Evolutionary conservation across 92 coral and sea anemone species (phyloP), one percentile per base, ranked within the genome.

Genomic region (Epizoanthus fatuus): DNA sequence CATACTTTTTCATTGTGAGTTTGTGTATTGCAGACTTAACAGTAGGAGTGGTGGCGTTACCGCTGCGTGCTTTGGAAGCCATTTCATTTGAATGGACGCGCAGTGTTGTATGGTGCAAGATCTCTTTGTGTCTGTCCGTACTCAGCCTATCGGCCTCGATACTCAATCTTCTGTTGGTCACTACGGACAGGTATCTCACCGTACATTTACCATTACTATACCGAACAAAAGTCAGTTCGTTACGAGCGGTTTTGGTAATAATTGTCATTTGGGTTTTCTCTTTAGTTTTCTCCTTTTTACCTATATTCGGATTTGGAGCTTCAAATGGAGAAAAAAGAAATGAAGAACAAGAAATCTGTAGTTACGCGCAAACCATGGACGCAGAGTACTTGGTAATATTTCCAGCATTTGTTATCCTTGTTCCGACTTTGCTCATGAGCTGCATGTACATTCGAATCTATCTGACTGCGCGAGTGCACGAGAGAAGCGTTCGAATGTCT

Each of bases 91-190:
- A 71, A 38, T 84, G 81, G 89, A 83, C 92, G 13, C 81, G 82
- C 15, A 72, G 72, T 39, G 55, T 72, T 25, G 22, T 10, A 10
- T 89, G 92, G 92, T 89, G 92, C 58, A 80, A 54, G 35, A 63
- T 72, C 29, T 84, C 92, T 8, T 37, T 89, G 63, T 68, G 89
- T 19, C 65, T 89, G 5, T 83, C 92, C 0, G 64, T 89, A n/a
- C 89, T 89, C 71, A 89, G 92, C 63, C 83, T 89, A 38, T 89
- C 92, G 1, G 92, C 92, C 32, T 84, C 92, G 40, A 79, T 89
- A 62, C 53, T 89, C 20, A 89, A 89, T 63, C 85, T 89, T 22
- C 53, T 84, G 3, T 45, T 85, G 44, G 86, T 89, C 64, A 84
- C 92, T 29, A 45, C 67, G 3, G 92, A 89, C n/a, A 86, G 89